Percentiles rank a stretch among this genome's conserved stretches.
Evolutionary conservation across 2,888 invertebrate species (phyloP).

Genomic region (Eustalomyia histrio): DNA sequence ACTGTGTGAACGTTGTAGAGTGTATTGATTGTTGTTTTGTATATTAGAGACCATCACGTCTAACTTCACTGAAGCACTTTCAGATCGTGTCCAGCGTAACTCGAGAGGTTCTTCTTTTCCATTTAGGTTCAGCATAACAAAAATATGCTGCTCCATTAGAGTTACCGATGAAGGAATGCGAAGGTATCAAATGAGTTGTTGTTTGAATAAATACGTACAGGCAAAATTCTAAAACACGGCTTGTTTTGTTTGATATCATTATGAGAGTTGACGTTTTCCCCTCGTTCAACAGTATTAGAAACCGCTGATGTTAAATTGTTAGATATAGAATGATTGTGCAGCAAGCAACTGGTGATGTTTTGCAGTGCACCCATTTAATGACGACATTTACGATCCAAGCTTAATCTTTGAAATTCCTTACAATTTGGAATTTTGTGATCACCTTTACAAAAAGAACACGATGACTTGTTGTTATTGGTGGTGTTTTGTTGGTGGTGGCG

Average conservation of each 20-base stretch:
- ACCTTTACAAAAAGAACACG: too few relatives aligned
- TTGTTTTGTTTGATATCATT: not conserved
- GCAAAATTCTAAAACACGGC: not conserved
- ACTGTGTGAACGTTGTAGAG: too few relatives aligned
- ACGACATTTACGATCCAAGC: too few relatives aligned
- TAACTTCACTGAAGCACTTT: not conserved
- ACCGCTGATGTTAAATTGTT: too few relatives aligned
- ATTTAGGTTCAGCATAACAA: too few relatives aligned
- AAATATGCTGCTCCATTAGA: not conserved
- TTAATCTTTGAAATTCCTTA: too few relatives aligned
- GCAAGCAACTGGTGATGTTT: constrained; percentile 11
- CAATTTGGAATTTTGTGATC: too few relatives aligned
- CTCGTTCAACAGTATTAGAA: not conserved
- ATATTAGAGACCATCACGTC: not conserved
- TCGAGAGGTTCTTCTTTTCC: not conserved
- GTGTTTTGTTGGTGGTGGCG: too few relatives aligned
- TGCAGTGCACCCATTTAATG: constrained; percentile 4
- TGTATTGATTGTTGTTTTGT: not conserved
- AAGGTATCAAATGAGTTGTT: not conserved
- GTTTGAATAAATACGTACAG: not conserved
- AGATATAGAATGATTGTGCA: not conserved
- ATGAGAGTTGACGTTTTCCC: not conserved
- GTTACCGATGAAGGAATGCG: too few relatives aligned
- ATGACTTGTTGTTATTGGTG: not conserved
- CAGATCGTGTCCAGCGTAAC: not conserved